Evolutionary conservation across 92 coral and sea anemone species (phyloP).

Genomic region (Ricordea florida): DNA sequence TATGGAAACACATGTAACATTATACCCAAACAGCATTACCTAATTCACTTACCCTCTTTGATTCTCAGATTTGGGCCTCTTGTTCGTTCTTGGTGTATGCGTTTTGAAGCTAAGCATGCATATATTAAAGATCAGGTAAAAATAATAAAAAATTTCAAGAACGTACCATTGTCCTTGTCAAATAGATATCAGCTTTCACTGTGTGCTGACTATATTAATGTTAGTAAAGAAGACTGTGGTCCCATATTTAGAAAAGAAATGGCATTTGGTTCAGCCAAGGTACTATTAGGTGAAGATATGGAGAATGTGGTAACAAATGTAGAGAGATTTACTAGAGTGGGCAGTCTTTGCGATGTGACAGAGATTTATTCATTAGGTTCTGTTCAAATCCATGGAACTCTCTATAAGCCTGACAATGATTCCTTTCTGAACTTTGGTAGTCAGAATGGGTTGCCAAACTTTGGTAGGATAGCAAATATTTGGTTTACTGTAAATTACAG

Average conservation of each 20-base stretch:
- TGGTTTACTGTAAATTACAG: constrained; percentile 24
- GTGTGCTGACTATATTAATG: constrained; percentile 4
- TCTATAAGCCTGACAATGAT: constrained; percentile 8
- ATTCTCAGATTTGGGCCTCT: constrained; percentile 51
- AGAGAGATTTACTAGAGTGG: constrained; percentile 5
- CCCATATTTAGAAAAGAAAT: constrained; percentile 2
- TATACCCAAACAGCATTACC: constrained; percentile 37
- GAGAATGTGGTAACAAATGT: not conserved
- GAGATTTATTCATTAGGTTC: constrained; percentile 10
- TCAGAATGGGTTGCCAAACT: constrained; percentile 5
- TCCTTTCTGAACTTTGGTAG: constrained; percentile 11
- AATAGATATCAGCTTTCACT: constrained; percentile 27
- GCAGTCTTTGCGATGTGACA: not conserved
- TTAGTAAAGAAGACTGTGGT: constrained; percentile 4
- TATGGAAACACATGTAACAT: not conserved
- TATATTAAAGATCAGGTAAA: constrained; percentile 48
- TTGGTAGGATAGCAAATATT: constrained; percentile 32
- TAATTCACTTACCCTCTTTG: constrained; percentile 50
- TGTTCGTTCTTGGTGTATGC: constrained; percentile 59
- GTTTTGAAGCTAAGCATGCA: constrained; percentile 53
- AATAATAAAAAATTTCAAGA: constrained; percentile 21
- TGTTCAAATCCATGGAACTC: constrained; percentile 25
- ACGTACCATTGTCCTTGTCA: constrained; percentile 26
- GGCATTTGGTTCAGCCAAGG: not conserved
- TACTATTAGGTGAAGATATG: constrained; percentile 1